These are phyloP conservation scores for Hoplostethus atlanticus DNA, from an alignment of 2,797 vertebrate species.

Conservation along the genomic window DNA sequence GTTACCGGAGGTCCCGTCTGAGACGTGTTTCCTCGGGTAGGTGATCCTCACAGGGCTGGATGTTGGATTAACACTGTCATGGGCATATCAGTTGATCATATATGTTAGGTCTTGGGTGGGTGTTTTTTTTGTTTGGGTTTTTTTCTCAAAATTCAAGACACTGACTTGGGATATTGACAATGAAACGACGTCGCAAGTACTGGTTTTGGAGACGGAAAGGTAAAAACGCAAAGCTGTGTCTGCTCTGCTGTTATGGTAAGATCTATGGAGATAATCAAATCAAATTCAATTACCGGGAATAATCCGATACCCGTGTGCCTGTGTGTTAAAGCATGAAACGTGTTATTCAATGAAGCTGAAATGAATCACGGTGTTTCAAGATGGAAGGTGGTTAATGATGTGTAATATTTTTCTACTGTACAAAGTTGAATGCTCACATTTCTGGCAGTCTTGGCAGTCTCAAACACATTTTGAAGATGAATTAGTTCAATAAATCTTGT, in stretches of 20 bases:
- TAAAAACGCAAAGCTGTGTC: constrained; percentile 76
- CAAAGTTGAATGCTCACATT: too few relatives aligned
- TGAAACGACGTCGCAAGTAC: constrained; percentile 85
- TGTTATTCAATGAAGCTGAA: neutral
- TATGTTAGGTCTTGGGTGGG: constrained; percentile 12
- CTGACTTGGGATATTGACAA: constrained; percentile 64
- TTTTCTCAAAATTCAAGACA: constrained; percentile 58
- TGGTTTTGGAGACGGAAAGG: constrained; percentile 84
- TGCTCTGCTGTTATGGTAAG: constrained; percentile 82
- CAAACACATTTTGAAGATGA: too few relatives aligned
- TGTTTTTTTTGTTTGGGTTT: constrained; percentile 12
- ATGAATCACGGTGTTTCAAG: too few relatives aligned
- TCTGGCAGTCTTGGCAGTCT: too few relatives aligned
- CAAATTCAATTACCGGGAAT: neutral
- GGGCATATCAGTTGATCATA: constrained; percentile 6
- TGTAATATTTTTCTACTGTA: too few relatives aligned
- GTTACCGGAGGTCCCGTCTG: constrained; percentile 54
- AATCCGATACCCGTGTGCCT: neutral
- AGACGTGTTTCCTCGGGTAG: constrained; percentile 65
- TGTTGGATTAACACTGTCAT: constrained; percentile 4
- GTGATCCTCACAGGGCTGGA: constrained; percentile 52
- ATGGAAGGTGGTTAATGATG: too few relatives aligned
- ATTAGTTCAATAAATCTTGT: neutral
- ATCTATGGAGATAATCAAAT: constrained; percentile 26
- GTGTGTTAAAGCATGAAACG: neutral